These are phyloP conservation scores for Telmatherina bonti DNA, from an alignment of 2,797 vertebrate species.

Conservation along the genomic window DNA sequence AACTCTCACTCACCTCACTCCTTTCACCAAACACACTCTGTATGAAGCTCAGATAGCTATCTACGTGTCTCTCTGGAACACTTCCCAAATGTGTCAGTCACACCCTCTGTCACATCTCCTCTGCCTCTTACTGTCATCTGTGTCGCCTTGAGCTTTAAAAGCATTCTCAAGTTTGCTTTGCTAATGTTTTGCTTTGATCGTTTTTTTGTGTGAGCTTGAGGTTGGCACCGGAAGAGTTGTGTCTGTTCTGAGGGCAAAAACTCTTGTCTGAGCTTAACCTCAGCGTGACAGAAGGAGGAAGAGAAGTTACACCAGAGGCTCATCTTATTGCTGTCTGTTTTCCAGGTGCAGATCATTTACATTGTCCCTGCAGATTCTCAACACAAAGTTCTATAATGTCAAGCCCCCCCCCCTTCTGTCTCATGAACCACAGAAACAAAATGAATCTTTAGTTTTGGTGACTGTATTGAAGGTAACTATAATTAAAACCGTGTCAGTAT, in stretches of 20 bases:
- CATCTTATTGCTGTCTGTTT: conserved; percentile 24
- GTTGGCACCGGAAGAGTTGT: conserved; percentile 71
- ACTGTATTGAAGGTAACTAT: too few species aligned
- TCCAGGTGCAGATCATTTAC: conserved; percentile 33
- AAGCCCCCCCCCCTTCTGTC: too few species aligned
- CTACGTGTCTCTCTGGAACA: conserved; percentile 20
- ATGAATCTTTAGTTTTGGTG: too few species aligned
- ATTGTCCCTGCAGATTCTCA: conserved; percentile 13
- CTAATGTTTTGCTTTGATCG: conserved; percentile 40
- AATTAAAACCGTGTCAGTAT: too few species aligned
- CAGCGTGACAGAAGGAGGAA: conserved; percentile 64
- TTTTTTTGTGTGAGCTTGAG: conserved; percentile 60
- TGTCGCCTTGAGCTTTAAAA: not conserved
- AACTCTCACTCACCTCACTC: conserved; percentile 13
- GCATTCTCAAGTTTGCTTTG: conserved; percentile 8
- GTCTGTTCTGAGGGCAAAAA: conserved; percentile 54
- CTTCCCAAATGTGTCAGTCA: conserved; percentile 48
- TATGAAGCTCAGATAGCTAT: conserved; percentile 30
- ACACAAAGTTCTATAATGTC: conserved; percentile 13
- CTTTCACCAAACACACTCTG: conserved; percentile 9
- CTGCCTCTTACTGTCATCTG: conserved; percentile 19
- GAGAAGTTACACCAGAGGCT: conserved; percentile 38
- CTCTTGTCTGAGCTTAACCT: conserved; percentile 66
- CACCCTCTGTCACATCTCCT: conserved; percentile 34
- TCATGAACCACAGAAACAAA: too few species aligned